Base-by-base conservation (phyloP, 2,888 invertebrate species). In the Oscheius sp. region DNA sequence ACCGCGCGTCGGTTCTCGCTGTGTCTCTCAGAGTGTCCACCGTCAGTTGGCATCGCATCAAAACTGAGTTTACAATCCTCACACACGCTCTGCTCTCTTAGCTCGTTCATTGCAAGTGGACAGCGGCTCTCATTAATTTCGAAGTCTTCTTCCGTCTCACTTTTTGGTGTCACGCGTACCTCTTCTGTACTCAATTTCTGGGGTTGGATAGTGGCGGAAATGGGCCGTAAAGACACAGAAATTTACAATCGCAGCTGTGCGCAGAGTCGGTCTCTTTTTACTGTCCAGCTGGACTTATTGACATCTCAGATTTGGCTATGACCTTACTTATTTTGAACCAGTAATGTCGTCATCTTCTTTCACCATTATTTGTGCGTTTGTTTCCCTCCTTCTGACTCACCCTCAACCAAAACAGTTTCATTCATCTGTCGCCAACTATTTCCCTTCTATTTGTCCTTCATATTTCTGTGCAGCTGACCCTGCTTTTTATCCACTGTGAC, bases 171-270 rank as follows among this genome's bases (percentile, higher is more conserved):
- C 23, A 15, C 48, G 6, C 37, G 8, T 15, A 37, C 20, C 55
- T 20, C 23, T 57, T 57, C 6, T 37, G 6, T n/a, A n/a, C n/a
- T n/a, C 12, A 12, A 1, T 52, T 52, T 25, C 17, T 10, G 20
- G 23, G 48, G 10, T 31, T 6, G 50, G 29, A 17, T n/a, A 17
- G 6, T 20, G 23, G 33, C 58, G 61, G 61, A 61, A 61, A 61
- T 61, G 61, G 45, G 61, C 61, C 61, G 61, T 61, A 61, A 61
- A 61, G 61, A 31, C 34, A 55, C 55, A 23, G 45, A 61, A 58
- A 61, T 61, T 61, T 61, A 61, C 61, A 61, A 29, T n/a, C 61
- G 29, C 61, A 61, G 61, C 61, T 61, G 61, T 42, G 53, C 20
- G 55, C 33, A 20, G n/a, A 20, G 42, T 42, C 23, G 15, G 27